Base-by-base conservation (phyloP, 2,888 invertebrate genomes). In the Drosophila atripex region DNA sequence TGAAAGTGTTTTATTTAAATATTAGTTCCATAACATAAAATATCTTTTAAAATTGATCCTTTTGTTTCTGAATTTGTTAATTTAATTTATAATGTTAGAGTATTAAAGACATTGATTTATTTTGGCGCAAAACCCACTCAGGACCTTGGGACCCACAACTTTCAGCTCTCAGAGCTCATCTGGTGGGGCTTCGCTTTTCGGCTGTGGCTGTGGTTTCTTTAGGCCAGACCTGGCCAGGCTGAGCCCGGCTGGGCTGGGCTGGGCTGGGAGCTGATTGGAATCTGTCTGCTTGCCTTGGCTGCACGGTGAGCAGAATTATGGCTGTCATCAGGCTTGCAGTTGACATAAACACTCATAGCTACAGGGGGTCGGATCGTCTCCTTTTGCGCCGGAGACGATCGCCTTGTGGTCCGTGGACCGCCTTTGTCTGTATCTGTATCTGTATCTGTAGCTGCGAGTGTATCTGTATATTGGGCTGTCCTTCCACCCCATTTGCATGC, bases 301-400 rank as follows among this genome's bases (percentile, higher is more conserved):
- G 54, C 63, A 71, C 70, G 46, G 64, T 65, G 46, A 64, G 73
- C 54, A 54, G 79, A 88, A 89, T 88, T 89, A 88, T 89, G 88
- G 78, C 89, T 88, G 89, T 88, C 88, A 89, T 88, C 87, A 86
- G 85, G 76, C 78, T 77, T 86, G 82, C 75, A 80, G 83, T 85
- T 86, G 86, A 87, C 83, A 82, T 87, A 87, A 87, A 82, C 86
- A 86, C 73, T 87, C 80, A 79, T 68, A 77, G 71, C 82, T 71
- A 49, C 72, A 85, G 82, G 84, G 85, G 85, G 80, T 86, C 86
- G 86, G 86, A 64, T 82, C 77, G 83, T 83, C 83, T 53, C 41
- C 38, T 50, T 55, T 69, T 43, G 30, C 43, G 38, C 38, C 50
- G 30, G 32, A 12, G 52, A 32, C 18, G 46, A 16, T 46, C 43